These are phyloP conservation scores for Streptopelia turtur DNA, from an alignment of 2,797 vertebrate genomes.

Conservation along the genomic window DNA sequence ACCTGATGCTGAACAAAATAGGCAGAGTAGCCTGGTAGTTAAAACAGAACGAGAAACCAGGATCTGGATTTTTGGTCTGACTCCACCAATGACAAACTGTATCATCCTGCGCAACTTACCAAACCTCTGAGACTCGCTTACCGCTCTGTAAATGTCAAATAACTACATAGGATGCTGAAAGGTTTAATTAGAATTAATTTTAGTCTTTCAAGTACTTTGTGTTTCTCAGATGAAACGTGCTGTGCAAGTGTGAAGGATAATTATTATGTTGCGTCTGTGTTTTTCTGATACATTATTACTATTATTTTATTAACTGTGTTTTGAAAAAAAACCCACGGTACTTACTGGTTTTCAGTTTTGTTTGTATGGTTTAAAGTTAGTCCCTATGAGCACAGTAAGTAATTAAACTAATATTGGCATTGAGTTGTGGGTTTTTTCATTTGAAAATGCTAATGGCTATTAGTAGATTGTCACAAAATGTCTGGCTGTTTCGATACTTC, in stretches of 20 bases:
- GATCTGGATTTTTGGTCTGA: not conserved
- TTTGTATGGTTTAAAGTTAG: constrained; percentile 20
- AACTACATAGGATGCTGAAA: constrained; percentile 35
- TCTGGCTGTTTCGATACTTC: not conserved
- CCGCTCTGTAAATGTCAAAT: not conserved
- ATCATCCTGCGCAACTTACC: not conserved
- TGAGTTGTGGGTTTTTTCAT: not conserved
- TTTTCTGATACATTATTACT: constrained; percentile 63
- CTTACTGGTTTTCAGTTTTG: constrained; percentile 26
- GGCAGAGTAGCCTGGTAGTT: not conserved
- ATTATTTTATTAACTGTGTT: constrained; percentile 45
- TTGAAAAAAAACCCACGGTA: not conserved
- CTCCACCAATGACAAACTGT: not conserved
- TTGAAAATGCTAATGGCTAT: not conserved
- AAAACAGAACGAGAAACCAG: not conserved
- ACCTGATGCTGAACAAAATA: not conserved
- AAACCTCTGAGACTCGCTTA: not conserved
- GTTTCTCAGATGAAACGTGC: constrained; percentile 58
- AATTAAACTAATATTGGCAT: constrained; percentile 37
- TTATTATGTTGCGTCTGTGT: constrained; percentile 53
- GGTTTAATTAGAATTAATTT: constrained; percentile 71
- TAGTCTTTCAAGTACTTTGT: constrained; percentile 51
- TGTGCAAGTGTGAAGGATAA: constrained; percentile 56
- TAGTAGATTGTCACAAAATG: constrained; percentile 17
- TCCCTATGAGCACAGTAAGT: constrained; percentile 25